Evolutionary conservation across 2,888 invertebrate genomes (phyloP).

Genomic region (Aleiodes testaceus): DNA sequence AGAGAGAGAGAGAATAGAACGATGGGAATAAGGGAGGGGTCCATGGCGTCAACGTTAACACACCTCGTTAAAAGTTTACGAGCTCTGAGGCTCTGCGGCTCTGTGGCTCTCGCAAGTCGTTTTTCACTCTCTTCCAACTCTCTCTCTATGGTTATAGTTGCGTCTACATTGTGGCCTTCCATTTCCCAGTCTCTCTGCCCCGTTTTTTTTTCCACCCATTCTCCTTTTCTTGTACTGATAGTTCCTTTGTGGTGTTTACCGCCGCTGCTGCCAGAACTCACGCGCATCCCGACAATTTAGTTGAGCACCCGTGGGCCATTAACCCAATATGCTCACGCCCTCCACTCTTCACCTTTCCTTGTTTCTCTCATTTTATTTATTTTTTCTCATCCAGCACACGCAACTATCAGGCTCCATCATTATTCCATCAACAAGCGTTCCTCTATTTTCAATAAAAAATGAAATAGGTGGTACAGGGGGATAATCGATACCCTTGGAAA

Average conservation of each 20-base stretch:
- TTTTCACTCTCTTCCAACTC: slow-evolving; percentile 20
- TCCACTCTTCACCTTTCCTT: slow-evolving; percentile 30
- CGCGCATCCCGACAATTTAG: slow-evolving; percentile 40
- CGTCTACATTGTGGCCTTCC: slow-evolving; percentile 19
- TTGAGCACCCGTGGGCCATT: slow-evolving; percentile 37
- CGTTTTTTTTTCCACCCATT: slow-evolving; percentile 33
- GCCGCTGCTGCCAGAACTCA: slow-evolving; percentile 20
- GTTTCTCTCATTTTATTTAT: slow-evolving; percentile 38
- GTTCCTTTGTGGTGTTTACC: slow-evolving; percentile 30
- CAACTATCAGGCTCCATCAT: slow-evolving; percentile 36
- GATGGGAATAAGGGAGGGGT: slow-evolving; percentile 32
- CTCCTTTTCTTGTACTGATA: slow-evolving; percentile 19
- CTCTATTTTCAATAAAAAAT: neutral
- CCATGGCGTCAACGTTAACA: slow-evolving; percentile 40
- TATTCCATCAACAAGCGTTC: slow-evolving; percentile 39
- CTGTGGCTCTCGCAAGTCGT: slow-evolving; percentile 38
- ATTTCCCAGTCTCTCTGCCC: slow-evolving; percentile 12
- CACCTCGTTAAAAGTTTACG: slow-evolving; percentile 57
- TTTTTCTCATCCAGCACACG: neutral
- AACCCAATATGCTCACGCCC: slow-evolving; percentile 38
- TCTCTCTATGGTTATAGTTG: slow-evolving; percentile 23
- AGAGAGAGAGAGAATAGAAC: slow-evolving; percentile 49
- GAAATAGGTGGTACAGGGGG: neutral
- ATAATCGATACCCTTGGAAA: too few species aligned
- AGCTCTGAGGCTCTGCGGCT: slow-evolving; percentile 46